phyloP scores from a whole-genome alignment of 2,888 invertebrate genomes.

The Octodonta nipae region DNA sequence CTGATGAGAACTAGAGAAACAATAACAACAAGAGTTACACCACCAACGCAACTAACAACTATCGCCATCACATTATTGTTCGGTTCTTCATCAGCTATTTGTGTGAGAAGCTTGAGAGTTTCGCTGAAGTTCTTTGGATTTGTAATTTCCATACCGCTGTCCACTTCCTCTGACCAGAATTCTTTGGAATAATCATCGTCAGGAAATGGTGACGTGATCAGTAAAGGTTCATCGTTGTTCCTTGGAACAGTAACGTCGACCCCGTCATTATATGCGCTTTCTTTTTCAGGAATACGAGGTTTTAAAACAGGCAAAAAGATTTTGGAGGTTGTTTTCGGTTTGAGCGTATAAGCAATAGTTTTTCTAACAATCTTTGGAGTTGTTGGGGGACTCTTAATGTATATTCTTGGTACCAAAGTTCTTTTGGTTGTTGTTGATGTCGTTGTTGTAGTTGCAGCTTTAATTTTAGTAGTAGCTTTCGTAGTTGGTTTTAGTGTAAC shows the following conservation, averaged over 20 bases:
- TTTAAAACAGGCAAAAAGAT: too few relatives aligned
- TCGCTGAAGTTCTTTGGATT: constrained; percentile 8
- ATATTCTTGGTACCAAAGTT: constrained; percentile 9
- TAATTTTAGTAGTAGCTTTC: too few relatives aligned
- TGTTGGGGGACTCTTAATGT: constrained; percentile 9
- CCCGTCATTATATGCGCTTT: too few relatives aligned
- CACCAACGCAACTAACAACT: constrained; percentile 5
- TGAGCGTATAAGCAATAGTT: constrained; percentile 3
- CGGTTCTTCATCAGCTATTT: constrained; percentile 1
- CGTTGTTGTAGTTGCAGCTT: too few relatives aligned
- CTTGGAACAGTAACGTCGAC: constrained; percentile 8
- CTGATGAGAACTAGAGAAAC: constrained; percentile 7
- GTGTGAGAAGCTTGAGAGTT: constrained; percentile 10
- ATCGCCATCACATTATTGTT: constrained; percentile 7
- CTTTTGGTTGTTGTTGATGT: too few relatives aligned
- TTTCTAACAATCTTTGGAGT: constrained; percentile 10
- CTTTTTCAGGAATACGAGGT: too few relatives aligned
- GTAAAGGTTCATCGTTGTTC: constrained; percentile 9
- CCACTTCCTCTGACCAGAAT: constrained; percentile 11
- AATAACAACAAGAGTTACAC: constrained; percentile 7
- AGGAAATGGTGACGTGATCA: constrained; percentile 4
- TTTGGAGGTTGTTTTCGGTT: neutral
- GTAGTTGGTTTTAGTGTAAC: constrained; percentile 4
- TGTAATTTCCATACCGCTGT: constrained; percentile 9
- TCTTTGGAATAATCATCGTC: constrained; percentile 8